These are phyloP conservation scores for Zonotrichia leucophrys DNA, from an alignment of 2,113 vertebrate species.

Conservation along the genomic window DNA sequence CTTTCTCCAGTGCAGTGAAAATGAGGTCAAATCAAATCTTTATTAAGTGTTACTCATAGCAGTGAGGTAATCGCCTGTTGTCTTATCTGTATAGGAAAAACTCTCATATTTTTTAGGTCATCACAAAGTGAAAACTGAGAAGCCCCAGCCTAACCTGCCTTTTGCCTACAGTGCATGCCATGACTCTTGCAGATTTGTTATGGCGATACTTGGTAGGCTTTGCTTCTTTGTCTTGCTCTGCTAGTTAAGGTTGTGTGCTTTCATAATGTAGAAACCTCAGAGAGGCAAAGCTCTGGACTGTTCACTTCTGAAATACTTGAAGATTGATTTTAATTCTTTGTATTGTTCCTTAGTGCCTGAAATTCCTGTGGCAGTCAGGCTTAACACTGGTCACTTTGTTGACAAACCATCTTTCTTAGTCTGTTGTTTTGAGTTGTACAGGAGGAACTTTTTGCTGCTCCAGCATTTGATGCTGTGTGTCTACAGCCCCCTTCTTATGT, in stretches of 20 bases:
- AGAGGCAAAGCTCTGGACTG: neutral
- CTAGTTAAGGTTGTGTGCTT: neutral
- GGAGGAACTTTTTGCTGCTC: neutral
- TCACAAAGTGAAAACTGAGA: neutral
- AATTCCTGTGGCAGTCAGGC: neutral
- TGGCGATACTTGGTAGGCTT: neutral
- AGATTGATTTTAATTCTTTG: neutral
- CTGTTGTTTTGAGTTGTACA: neutral
- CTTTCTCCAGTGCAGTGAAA: neutral
- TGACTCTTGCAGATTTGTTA: neutral
- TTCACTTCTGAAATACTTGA: neutral
- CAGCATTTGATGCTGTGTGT: rapidly evolving
- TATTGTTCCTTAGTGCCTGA: neutral
- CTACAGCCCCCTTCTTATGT: neutral
- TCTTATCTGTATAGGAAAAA: neutral
- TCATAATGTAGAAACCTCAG: neutral
- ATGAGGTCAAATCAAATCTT: conserved; percentile 15
- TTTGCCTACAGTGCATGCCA: neutral
- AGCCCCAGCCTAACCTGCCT: neutral
- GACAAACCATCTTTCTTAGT: neutral
- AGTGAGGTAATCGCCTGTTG: neutral
- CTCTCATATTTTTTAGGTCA: neutral
- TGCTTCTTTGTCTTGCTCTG: neutral
- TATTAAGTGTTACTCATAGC: neutral
- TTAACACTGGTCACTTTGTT: neutral